These are phyloP conservation scores for Hyposmocoma kahamanoa DNA, from an alignment of 1,140 invertebrate genomes.

Conservation along the genomic window DNA sequence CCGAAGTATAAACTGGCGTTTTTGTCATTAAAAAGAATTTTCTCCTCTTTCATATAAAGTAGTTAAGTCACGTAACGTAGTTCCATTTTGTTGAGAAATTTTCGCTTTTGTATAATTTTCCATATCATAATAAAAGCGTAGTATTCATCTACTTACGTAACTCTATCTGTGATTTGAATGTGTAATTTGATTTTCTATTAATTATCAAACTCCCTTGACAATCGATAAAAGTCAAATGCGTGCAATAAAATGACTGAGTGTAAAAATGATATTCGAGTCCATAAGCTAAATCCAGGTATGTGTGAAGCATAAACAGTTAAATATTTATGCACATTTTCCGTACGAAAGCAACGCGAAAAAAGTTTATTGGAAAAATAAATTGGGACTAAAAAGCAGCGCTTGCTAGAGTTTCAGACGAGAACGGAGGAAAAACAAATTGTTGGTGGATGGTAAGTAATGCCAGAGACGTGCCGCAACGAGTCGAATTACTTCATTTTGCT, in stretches of 20 bases:
- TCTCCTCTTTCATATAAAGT: constrained; percentile 24
- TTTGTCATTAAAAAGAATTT: constrained; percentile 21
- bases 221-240: too few species aligned
- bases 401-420: constrained; percentile 42
- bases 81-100: too few species aligned
- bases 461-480: constrained; percentile 42
- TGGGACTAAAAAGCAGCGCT: constrained; percentile 48
- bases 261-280: too few species aligned
- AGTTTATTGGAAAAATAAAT: constrained; percentile 61
- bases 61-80: background rate
- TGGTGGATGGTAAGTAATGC: constrained; percentile 54
- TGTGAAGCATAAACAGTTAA: constrained; percentile 46
- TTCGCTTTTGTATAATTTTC: too few species aligned
- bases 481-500: constrained; percentile 57
- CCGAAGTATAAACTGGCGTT: too few species aligned
- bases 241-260: too few species aligned
- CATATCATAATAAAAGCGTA: too few species aligned
- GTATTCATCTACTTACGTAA: too few species aligned
- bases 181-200: too few species aligned
- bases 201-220: too few species aligned
- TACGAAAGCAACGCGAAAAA: constrained; percentile 44
- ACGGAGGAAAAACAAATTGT: constrained; percentile 54
- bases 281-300: constrained; percentile 26
- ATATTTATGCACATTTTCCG: constrained; percentile 49
- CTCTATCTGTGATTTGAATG: too few species aligned